Percentiles rank a stretch among this genome's conserved stretches.
phyloP scores from a whole-genome alignment of 2,888 invertebrate genomes.

The Chrysolina haemoptera region DNA sequence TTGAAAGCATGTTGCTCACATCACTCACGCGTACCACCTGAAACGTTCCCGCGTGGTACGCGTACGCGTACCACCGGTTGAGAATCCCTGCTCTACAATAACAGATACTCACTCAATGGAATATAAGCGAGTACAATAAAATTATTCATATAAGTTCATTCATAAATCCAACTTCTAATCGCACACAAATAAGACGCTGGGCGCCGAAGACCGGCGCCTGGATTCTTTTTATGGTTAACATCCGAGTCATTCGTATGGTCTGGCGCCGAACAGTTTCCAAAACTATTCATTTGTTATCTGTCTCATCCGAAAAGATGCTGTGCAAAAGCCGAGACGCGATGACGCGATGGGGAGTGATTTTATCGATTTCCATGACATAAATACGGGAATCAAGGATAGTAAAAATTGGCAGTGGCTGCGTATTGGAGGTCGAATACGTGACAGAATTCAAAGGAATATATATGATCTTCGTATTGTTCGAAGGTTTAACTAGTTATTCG shows the following conservation, averaged over 20 bases:
- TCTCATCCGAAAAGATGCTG: slow-evolving; percentile 14
- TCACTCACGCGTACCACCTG: no score
- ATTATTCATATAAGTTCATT: neutral
- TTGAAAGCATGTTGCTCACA: no score
- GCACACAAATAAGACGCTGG: slow-evolving; percentile 14
- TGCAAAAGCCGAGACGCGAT: neutral
- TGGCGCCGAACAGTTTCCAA: slow-evolving; percentile 18
- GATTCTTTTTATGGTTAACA: slow-evolving; percentile 42
- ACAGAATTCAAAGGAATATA: neutral
- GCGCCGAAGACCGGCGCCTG: slow-evolving; percentile 24
- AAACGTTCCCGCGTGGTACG: no score
- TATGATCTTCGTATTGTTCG: neutral
- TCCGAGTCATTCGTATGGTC: slow-evolving; percentile 31
- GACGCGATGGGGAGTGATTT: slow-evolving; percentile 19
- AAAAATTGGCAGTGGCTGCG: slow-evolving; percentile 36
- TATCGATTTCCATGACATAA: slow-evolving; percentile 46
- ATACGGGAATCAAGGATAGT: slow-evolving; percentile 47
- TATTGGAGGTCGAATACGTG: slow-evolving; percentile 1
- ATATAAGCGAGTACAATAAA: neutral
- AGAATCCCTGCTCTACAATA: no score
- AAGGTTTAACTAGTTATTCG: neutral
- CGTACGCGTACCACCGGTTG: no score
- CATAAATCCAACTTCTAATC: neutral
- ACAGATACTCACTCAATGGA: neutral
- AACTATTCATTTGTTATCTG: slow-evolving; percentile 24